Evolutionary conservation across 2,113 vertebrate species (phyloP), one percentile per base, ranked within the genome.

Genomic region (Zingel zingel): DNA sequence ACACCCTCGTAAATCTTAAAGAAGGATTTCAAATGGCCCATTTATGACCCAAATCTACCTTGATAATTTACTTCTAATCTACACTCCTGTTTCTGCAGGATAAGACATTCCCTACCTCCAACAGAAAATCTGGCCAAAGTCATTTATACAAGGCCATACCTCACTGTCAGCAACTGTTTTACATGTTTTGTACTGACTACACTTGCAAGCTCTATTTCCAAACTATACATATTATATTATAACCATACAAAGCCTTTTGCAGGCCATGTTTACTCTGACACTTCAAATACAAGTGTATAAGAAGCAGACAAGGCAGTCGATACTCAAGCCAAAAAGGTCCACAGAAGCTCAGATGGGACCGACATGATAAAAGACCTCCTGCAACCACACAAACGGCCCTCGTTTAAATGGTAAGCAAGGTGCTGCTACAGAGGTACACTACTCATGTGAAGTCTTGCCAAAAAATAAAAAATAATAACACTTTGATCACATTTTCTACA

Each of bases 61-160:
- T 33, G 74, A 82, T 90, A 56, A 89, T 84, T 88, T 87, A 82
- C 71, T 76, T 30, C 45, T 80, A 86, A 91, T 90, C 85, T 84
- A 54, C 69, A 69, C 53, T 74, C 48, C 90, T 88, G 89, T 81
- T 89, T 79, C 86, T 85, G 77, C 64, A 43, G 36, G 90, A 90
- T 91, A 90, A 89, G 74, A 57, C 81, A 68, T 63, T 64, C 65
- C 56, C 62, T 21, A 56, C 75, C 72, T 77, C 64, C 58, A 36
- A 74, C 58, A 62, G 68, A 66, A 82, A 71, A 75, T 74, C 50
- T 25, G 63, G 53, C 57, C 66, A 73, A 76, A 85, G 64, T 79
- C 57, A 62, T 88, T 87, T 68, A 64, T 16, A 59, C 67, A 11
- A 18, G 48, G 56, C 65, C 72, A 56, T 88, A 83, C 84, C 86